Evolutionary conservation across 37 sponge, comb jelly and placozoan genomes (phyloP), one percentile per base, ranked within the genome.

Genomic region (Dysidea cf. avara): DNA sequence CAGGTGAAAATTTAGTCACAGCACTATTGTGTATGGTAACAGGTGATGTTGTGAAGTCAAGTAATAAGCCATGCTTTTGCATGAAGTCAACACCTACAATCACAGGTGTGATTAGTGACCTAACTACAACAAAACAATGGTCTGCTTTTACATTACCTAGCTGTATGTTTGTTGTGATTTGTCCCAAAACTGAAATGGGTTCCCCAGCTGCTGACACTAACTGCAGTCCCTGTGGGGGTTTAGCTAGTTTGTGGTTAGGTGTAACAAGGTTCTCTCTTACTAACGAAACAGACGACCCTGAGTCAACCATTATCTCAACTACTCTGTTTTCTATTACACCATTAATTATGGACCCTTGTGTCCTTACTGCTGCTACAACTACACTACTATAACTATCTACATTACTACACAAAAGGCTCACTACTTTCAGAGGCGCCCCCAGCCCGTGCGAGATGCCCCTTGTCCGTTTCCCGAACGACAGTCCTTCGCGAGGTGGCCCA

Each of bases 21-120:
- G n/a, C n/a, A n/a, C n/a, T 43, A 43, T 43, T 9, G 5, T 43
- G 46, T 37, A 39, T 39, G 38, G 66, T 65, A 65, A 65, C 66
- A 65, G 43, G 66, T 65, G 66, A 35, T 35, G 66, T 65, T 36
- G 66, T 65, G 34, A 65, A 65, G n/a, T 65, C 66, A 2, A 65
- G 4, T 35, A 65, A n/a, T 35, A 65, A 39, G 66, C 66, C 66
- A 65, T 65, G 62, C 22, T 65, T 39, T 6, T 65, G 66, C 40
- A 65, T 2, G 34, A 65, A 65, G 40, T 65, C 38, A 16, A 65
- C 34, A 22, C 66, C 66, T 36, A 65, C 30, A 24, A 36, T 65
- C 20, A 65, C 66, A 65, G 66, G 40, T 35, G 66, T 65, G 66
- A 65, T 65, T 39, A 65, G 4, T 36, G 66, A 32, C 39, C 34